phyloP scores from a whole-genome alignment of 2,888 invertebrate species.

The Adelphocoris suturalis region DNA sequence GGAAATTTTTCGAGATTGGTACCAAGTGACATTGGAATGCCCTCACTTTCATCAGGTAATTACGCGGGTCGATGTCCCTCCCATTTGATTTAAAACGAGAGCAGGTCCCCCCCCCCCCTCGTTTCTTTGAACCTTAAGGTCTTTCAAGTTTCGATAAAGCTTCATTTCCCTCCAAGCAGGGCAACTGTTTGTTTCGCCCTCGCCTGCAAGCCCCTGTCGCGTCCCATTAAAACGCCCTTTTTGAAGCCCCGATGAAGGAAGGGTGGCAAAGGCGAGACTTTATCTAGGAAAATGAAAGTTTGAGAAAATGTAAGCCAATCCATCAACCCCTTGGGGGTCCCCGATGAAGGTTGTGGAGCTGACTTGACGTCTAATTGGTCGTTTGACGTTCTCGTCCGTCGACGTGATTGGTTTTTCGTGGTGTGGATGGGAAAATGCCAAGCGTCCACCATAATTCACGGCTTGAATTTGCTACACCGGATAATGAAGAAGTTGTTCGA shows the following conservation, averaged over 20 bases:
- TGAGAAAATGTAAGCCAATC: not conserved
- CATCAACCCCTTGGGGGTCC: not conserved
- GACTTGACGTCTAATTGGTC: not conserved
- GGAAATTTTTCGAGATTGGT: too few species aligned
- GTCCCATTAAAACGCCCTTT: not conserved
- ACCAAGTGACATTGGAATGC: too few species aligned
- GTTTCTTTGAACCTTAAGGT: too few species aligned
- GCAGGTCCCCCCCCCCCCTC: too few species aligned
- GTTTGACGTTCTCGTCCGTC: constrained; percentile 7
- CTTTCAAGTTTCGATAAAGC: not conserved
- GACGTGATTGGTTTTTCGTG: constrained; percentile 38
- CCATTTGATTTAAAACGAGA: too few species aligned
- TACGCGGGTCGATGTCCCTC: too few species aligned
- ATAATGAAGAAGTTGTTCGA: too few species aligned
- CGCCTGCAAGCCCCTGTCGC: not conserved
- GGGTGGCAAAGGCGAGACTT: not conserved
- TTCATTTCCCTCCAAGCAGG: not conserved
- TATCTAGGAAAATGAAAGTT: not conserved
- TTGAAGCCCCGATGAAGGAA: not conserved
- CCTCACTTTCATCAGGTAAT: too few species aligned
- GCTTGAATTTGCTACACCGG: too few species aligned
- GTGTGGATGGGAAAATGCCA: not conserved
- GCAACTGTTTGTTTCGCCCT: not conserved
- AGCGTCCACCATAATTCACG: not conserved
- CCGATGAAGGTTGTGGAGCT: not conserved